Evolutionary conservation across 2,797 vertebrate genomes (phyloP).

Genomic region (Sparidentex hasta): DNA sequence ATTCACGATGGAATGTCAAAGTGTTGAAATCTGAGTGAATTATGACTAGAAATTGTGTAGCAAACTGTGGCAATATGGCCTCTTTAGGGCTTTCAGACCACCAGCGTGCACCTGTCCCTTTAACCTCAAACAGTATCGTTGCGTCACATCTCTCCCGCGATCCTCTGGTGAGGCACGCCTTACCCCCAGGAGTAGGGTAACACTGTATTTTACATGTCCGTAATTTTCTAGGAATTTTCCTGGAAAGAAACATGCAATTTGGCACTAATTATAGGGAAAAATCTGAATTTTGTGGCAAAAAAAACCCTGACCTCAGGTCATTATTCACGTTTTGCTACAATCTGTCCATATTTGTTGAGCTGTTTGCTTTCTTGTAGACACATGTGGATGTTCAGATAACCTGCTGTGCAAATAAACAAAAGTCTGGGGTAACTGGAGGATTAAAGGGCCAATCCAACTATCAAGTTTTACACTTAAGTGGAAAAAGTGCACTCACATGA

Average conservation of each 20-base stretch:
- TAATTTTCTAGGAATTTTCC: slow-evolving; percentile 28
- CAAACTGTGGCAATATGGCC: not conserved
- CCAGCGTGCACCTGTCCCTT: not conserved
- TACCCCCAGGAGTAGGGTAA: not conserved
- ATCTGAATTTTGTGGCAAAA: not conserved
- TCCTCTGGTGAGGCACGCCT: not conserved
- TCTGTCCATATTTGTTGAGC: no score
- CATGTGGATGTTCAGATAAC: not conserved
- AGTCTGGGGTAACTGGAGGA: no score
- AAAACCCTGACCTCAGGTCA: not conserved
- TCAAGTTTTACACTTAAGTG: no score
- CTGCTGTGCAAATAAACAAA: not conserved
- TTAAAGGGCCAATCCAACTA: no score
- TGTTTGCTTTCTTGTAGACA: no score
- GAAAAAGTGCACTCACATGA: no score
- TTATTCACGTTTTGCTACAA: slow-evolving; percentile 1
- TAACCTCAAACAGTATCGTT: not conserved
- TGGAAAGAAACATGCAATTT: slow-evolving; percentile 13
- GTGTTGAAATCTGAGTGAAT: not conserved
- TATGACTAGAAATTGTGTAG: not conserved
- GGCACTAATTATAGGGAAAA: not conserved
- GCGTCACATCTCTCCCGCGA: not conserved
- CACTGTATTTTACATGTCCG: slow-evolving; percentile 4
- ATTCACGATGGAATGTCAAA: not conserved
- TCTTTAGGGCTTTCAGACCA: not conserved